These are phyloP conservation scores for Drosophila sp. DNA, from an alignment of 1,140 invertebrate species.

Conservation along the genomic window DNA sequence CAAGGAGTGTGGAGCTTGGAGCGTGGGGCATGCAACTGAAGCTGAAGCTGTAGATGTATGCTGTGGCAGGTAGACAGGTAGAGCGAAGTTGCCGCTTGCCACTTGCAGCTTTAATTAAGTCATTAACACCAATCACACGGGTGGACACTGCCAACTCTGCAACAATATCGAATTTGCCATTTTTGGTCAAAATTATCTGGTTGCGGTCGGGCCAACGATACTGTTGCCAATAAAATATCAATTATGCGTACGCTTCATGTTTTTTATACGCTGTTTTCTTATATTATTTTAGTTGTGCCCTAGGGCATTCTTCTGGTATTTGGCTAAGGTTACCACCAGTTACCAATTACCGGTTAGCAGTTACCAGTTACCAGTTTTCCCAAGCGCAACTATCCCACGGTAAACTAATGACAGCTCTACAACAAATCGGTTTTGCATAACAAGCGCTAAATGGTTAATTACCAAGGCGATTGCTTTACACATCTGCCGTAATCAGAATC, in stretches of 20 bases:
- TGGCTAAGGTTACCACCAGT: neutral
- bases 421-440: slow-evolving; percentile 65
- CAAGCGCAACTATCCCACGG: slow-evolving; percentile 53
- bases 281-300: slow-evolving; percentile 1
- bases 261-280: neutral
- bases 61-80: slow-evolving; percentile 21
- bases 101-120: slow-evolving; percentile 80
- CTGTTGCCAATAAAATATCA: slow-evolving; percentile 71
- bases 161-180: slow-evolving; percentile 76
- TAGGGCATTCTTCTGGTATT: neutral
- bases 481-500: slow-evolving; percentile 24
- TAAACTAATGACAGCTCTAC: slow-evolving; percentile 32
- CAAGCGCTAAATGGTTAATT: slow-evolving; percentile 81
- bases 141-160: slow-evolving; percentile 13
- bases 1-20: slow-evolving; percentile 13
- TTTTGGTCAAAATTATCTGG: slow-evolving; percentile 74
- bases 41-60: neutral
- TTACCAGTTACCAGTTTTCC: slow-evolving; percentile 27
- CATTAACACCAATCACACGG: slow-evolving; percentile 73
- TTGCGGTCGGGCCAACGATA: slow-evolving; percentile 64
- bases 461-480: slow-evolving; percentile 63
- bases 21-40: slow-evolving; percentile 6
- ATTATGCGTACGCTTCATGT: slow-evolving; percentile 47
- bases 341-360: slow-evolving; percentile 6
- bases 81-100: slow-evolving; percentile 26